Percentiles rank a stretch among this genome's conserved stretches.
Evolutionary conservation across 2,797 vertebrate genomes (phyloP).

Genomic region (Tapera naevia): DNA sequence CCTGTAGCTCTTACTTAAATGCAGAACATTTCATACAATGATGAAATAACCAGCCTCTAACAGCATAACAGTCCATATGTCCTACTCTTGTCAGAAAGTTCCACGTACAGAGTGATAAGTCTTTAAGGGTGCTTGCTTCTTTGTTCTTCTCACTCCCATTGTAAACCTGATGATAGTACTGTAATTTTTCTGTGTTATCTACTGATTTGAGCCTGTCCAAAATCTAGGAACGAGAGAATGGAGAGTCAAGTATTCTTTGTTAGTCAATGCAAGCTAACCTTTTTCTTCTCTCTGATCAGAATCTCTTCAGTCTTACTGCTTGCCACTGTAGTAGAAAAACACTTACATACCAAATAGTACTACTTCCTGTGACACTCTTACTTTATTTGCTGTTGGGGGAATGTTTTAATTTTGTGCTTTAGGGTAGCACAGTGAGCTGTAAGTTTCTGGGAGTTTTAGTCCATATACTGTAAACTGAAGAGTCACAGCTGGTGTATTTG

Average conservation of each 20-base stretch:
- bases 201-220: neutral
- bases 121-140: neutral
- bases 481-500: neutral
- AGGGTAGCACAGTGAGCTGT: neutral
- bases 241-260: neutral
- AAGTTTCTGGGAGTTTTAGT: neutral
- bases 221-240: neutral
- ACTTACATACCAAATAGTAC: neutral
- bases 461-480: neutral
- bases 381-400: neutral
- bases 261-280: neutral
- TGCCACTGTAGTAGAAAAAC: neutral
- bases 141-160: slow-evolving; percentile 46
- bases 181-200: neutral
- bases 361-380: neutral
- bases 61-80: accelerated
- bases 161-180: slow-evolving; percentile 33
- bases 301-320: neutral
- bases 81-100: neutral
- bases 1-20: neutral
- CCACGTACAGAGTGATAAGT: neutral
- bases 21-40: neutral
- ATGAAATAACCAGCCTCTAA: neutral
- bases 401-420: neutral
- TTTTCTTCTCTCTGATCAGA: neutral